Evolutionary conservation across 2,888 invertebrate species (phyloP).

Genomic region (Ceriagrion tenellum): DNA sequence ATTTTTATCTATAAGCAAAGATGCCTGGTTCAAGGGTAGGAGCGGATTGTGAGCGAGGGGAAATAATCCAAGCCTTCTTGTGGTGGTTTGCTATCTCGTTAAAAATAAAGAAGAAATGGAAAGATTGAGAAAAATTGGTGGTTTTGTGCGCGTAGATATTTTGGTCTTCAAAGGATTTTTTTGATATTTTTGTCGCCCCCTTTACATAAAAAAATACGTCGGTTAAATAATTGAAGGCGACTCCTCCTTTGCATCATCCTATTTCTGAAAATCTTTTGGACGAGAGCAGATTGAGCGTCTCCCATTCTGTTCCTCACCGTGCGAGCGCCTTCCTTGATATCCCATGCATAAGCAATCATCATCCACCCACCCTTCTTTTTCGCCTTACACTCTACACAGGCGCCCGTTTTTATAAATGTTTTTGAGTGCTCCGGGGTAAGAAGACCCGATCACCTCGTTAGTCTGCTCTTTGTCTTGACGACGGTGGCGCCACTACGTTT

Average conservation of each 20-base stretch:
- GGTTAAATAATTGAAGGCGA: not conserved
- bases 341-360: constrained; percentile 11
- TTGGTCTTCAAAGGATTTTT: not conserved
- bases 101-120: not conserved
- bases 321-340: not conserved
- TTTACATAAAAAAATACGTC: not conserved
- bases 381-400: not conserved
- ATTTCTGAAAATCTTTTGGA: not conserved
- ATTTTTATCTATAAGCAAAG: not conserved
- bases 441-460: constrained; percentile 1
- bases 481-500: not conserved
- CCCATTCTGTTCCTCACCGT: not conserved
- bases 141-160: not conserved
- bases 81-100: not conserved
- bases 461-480: not conserved
- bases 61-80: not conserved
- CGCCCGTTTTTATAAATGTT: not conserved
- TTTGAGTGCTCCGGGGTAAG: not conserved
- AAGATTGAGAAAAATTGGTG: not conserved
- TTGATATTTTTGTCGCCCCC: not conserved
- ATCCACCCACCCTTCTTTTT: not conserved
- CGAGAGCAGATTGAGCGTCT: not conserved
- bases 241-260: not conserved
- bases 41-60: not conserved
- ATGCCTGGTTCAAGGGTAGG: not conserved